phyloP scores from a whole-genome alignment of 2,113 vertebrate genomes.

The Lasiurus borealis region DNA sequence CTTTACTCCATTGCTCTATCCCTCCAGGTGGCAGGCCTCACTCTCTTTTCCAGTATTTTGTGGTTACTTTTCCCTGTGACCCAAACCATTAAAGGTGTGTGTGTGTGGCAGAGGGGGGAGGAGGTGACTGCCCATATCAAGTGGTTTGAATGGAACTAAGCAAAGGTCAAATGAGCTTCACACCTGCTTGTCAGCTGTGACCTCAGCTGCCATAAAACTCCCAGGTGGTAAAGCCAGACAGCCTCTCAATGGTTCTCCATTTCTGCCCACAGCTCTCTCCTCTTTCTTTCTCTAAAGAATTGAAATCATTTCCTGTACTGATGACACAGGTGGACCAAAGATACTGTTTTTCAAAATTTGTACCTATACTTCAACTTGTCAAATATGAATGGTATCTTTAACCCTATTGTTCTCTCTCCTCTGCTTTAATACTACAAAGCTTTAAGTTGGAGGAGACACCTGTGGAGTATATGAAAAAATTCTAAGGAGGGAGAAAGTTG shows the following conservation, averaged over 20 bases:
- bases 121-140: not conserved
- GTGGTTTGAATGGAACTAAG: not conserved
- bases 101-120: too few relatives aligned
- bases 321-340: not conserved
- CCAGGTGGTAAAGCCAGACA: not conserved
- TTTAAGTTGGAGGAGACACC: not conserved
- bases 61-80: not conserved
- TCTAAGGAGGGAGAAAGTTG: not conserved
- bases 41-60: not conserved
- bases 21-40: not conserved
- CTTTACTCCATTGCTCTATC: not conserved
- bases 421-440: not conserved
- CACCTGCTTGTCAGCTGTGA: not conserved
- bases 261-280: not conserved
- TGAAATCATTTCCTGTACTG: not conserved
- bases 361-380: conserved; percentile 1
- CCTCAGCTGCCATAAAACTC: not conserved
- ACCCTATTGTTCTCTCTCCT: not conserved
- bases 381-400: not conserved
- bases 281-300: not conserved
- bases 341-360: not conserved
- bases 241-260: not conserved
- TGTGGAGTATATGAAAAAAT: not conserved
- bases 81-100: not conserved
- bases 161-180: not conserved